Evolutionary conservation across 2,797 vertebrate genomes (phyloP).

Genomic region (Myotis pilosus): DNA sequence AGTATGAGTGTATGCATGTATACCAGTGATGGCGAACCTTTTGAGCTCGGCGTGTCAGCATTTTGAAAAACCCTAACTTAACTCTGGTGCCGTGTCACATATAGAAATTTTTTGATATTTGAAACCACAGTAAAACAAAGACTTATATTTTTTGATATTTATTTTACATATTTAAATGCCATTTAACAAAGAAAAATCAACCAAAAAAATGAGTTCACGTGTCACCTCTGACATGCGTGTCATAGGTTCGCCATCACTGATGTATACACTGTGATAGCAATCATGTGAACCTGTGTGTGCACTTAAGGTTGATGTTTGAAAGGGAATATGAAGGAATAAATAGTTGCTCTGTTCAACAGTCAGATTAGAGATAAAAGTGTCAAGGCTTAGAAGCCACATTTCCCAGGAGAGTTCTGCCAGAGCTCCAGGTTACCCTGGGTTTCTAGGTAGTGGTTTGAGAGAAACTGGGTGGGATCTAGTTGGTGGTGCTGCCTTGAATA

Average conservation of each 20-base stretch:
- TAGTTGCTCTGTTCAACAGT: neutral
- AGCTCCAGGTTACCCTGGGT: neutral
- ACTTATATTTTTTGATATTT: no score
- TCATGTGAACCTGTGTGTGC: accelerated
- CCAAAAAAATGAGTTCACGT: no score
- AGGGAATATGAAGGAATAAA: neutral
- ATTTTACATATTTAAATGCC: no score
- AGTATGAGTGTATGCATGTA: neutral
- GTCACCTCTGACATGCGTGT: no score
- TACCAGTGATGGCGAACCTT: no score
- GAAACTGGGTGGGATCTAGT: neutral
- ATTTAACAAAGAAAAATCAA: no score
- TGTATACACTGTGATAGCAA: neutral
- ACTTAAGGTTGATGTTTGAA: neutral
- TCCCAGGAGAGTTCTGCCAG: neutral
- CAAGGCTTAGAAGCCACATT: neutral
- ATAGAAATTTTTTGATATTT: no score
- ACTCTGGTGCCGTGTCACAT: no score
- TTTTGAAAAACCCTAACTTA: no score
- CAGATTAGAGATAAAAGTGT: neutral
- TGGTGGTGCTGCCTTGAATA: neutral
- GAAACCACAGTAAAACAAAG: no score
- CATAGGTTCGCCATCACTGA: no score
- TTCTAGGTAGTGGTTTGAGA: neutral
- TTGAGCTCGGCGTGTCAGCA: no score